Percentiles rank a stretch among this genome's conserved stretches.
Evolutionary conservation across 1,140 invertebrate genomes (phyloP).

Genomic region (Paracyclopina nana): DNA sequence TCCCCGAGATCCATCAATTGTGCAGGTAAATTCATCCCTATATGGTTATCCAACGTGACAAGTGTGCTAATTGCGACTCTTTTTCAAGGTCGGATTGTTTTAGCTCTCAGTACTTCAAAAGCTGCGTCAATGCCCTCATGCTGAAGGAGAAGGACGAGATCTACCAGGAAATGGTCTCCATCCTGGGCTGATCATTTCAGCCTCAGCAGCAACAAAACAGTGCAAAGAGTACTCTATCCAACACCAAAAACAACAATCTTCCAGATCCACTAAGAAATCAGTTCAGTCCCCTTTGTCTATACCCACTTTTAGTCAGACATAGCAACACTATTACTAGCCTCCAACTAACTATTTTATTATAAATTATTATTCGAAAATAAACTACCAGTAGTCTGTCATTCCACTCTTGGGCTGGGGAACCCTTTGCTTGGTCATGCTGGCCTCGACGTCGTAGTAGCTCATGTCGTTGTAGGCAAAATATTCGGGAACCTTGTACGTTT

Average conservation of each 20-base stretch:
- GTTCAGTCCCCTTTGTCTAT: no score
- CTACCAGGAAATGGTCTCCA: background rate
- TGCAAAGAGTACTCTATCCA: no score
- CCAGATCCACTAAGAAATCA: no score
- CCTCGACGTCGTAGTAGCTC: slow-evolving; percentile 7
- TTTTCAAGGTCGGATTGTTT: background rate
- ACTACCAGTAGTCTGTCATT: background rate
- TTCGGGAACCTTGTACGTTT: slow-evolving; percentile 2
- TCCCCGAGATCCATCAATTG: slow-evolving; percentile 55
- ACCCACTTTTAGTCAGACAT: no score
- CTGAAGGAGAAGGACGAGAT: background rate
- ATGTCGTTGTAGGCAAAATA: slow-evolving; percentile 10
- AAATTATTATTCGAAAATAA: no score
- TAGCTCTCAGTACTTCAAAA: background rate
- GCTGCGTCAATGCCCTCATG: background rate
- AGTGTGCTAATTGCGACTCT: background rate
- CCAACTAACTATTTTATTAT: no score
- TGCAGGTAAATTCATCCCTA: slow-evolving; percentile 46
- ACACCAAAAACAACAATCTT: no score
- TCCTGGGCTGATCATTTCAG: no score
- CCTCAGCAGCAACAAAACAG: no score
- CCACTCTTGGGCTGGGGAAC: slow-evolving; percentile 8
- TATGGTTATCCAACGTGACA: background rate
- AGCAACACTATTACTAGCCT: no score
- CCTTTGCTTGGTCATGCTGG: background rate